Conservation (phyloP, 2,888 invertebrate genomes). For the Oscheius sp. region DNA sequence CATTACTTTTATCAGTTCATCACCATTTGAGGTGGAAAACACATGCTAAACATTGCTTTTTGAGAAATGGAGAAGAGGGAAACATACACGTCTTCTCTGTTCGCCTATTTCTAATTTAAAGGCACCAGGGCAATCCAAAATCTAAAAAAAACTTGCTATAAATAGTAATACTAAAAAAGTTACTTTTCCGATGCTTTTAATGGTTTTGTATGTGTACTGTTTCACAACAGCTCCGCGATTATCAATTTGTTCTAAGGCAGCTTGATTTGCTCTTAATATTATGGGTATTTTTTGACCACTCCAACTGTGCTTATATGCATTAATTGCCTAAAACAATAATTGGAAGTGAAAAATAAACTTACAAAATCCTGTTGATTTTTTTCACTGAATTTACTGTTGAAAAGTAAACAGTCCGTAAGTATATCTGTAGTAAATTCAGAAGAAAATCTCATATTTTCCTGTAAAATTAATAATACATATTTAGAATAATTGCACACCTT, state of each 20-base stretch:
- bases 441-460: constrained; percentile 94
- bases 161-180: background rate
- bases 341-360: constrained; percentile 1
- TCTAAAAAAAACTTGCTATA: constrained; percentile 75
- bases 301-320: constrained; percentile 94
- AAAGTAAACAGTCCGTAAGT: constrained; percentile 85
- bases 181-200: constrained; percentile 55
- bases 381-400: constrained; percentile 63
- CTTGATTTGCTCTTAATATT: constrained; percentile 89
- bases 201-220: constrained; percentile 54
- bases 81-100: constrained; percentile 83
- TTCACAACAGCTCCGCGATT: constrained; percentile 52
- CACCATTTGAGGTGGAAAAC: constrained; percentile 85
- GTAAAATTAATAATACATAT: constrained; percentile 53
- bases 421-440: constrained; percentile 93
- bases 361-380: constrained; percentile 46
- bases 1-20: constrained; percentile 88
- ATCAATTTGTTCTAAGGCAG: constrained; percentile 84
- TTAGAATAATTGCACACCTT: constrained; percentile 23
- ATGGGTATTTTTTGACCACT: constrained; percentile 89
- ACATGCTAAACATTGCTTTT: constrained; percentile 53
- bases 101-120: constrained; percentile 91
- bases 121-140: constrained; percentile 90
- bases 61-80: background rate
- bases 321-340: constrained; percentile 41